Conservation (phyloP, 2,113 vertebrate species). For the Pycnonotus jocosus region DNA sequence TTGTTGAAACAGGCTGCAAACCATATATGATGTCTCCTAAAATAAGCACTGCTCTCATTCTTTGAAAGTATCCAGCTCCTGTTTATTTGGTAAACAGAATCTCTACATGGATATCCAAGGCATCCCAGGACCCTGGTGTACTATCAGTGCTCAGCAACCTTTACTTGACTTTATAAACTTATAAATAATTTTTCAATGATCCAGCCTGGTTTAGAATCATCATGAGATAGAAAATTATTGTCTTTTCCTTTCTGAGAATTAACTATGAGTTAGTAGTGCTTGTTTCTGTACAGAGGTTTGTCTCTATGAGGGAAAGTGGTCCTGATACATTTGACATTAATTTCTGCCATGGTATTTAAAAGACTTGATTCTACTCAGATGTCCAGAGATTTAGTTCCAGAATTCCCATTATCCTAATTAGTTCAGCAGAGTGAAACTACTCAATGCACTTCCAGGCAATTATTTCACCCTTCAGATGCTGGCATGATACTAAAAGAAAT, state of each 20-base stretch:
- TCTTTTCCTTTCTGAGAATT: not conserved
- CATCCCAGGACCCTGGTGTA: not conserved
- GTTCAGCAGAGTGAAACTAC: not conserved
- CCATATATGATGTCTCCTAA: not conserved
- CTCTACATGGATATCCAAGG: not conserved
- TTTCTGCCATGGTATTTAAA: not conserved
- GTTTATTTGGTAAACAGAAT: not conserved
- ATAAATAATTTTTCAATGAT: not conserved
- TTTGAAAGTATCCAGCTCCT: not conserved
- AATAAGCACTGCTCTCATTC: not conserved
- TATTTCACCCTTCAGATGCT: not conserved
- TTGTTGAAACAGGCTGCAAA: not conserved
- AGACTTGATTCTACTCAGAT: not conserved
- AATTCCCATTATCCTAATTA: slow-evolving; percentile 2
- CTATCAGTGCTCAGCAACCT: not conserved
- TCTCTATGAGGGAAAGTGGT: not conserved
- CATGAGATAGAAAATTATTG: not conserved
- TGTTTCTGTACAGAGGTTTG: not conserved
- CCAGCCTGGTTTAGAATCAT: not conserved
- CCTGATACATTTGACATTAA: not conserved
- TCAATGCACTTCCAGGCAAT: not conserved
- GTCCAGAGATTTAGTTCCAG: not conserved
- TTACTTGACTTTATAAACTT: not conserved
- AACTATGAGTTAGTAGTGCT: not conserved
- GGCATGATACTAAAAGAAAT: not conserved